phyloP scores from a whole-genome alignment of 2,113 vertebrate genomes.

The Mohoua ochrocephala region DNA sequence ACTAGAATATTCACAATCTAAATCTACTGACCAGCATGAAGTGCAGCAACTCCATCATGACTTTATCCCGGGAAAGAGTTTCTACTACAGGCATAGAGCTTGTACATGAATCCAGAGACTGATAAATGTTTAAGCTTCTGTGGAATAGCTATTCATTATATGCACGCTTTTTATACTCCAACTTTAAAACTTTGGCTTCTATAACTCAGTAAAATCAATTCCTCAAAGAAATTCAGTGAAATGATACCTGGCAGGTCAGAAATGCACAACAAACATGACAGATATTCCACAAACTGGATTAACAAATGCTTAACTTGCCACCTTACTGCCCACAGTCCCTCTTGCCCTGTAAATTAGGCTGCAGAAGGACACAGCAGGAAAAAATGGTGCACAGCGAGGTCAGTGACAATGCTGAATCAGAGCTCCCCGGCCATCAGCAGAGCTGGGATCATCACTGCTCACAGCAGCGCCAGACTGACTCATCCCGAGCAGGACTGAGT shows the following conservation, averaged over 20 bases:
- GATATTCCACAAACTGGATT: not conserved
- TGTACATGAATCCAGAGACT: not conserved
- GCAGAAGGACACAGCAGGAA: not conserved
- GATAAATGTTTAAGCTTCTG: not conserved
- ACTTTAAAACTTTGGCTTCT: not conserved
- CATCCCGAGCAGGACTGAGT: not conserved
- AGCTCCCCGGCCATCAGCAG: not conserved
- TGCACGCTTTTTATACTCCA: not conserved
- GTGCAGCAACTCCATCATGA: not conserved
- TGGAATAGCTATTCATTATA: not conserved
- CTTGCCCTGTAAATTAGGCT: not conserved
- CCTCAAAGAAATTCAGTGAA: not conserved
- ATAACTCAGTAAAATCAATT: not conserved
- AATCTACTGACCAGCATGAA: not conserved
- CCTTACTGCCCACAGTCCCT: not conserved
- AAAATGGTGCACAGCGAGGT: not conserved
- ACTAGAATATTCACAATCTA: not conserved
- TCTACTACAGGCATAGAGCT: not conserved
- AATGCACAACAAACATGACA: not conserved
- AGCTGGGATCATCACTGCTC: not conserved
- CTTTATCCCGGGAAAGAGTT: not conserved
- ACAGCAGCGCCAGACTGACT: not conserved
- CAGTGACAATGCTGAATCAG: conserved; percentile 17
- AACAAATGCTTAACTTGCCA: not conserved
- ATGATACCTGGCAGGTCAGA: not conserved